Evolutionary conservation across 2,888 invertebrate species (phyloP), one percentile per base, ranked within the genome.

Genomic region (Andrena minutula): DNA sequence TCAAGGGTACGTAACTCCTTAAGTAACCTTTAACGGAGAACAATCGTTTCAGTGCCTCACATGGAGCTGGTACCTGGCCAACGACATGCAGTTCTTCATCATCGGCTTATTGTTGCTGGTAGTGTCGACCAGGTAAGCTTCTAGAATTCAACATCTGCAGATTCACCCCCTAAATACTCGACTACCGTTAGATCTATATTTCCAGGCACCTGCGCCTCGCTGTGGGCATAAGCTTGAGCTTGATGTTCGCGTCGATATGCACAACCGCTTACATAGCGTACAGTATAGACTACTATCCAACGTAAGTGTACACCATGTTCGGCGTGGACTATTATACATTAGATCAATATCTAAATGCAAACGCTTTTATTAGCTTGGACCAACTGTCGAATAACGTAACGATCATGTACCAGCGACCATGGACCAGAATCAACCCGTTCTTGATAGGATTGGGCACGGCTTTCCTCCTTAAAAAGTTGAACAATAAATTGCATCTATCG

Each of bases 31-130:
- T 68, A n/a, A 6, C 16, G 30, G 12, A n/a, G 28, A 12, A 26
- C 74, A 47, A 12, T 81, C 70, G 30, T 88, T 85, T 10, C 85
- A 94, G 94, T 95, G 95, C 73, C 85, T 95, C 83, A 92, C 93
- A 20, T 95, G 95, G 95, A 95, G 94, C 61, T 95, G 95, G 95
- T 95, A 95, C 82, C 87, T 95, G 28, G 93, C 94, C 32, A 92
- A 92, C 26, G 95, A 95, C 83, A 95, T 94, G 91, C 95, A 95
- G 84, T 94, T 94, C 79, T 95, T 94, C 84, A 72, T 92, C 2
- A 91, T 94, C 66, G 92, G 91, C 56, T 86, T 91, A 0, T 88
- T 94, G 56, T 82, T 95, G 41, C 80, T 95, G 3, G 89, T 94
- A 49, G 76, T 95, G n/a, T 95, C 94, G 2, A 91, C 93, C 32